Base-by-base conservation (phyloP, 2,888 invertebrate genomes). In the Saturnia pavonia region DNA sequence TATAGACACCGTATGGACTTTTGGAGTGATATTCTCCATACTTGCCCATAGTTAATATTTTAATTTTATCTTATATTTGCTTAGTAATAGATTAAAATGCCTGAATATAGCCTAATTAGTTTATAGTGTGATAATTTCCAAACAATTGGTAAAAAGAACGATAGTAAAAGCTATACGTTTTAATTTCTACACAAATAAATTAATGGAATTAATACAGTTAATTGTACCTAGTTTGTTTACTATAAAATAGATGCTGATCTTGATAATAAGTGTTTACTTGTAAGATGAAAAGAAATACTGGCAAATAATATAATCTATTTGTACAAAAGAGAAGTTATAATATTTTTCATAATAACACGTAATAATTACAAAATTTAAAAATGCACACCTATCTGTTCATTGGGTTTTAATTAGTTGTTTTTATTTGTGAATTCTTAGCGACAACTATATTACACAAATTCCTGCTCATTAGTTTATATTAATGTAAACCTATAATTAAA, bases 221-320 rank as follows among this genome's bases (percentile, higher is more conserved):
- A 11, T 9, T 54, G 22, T 54, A 54, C 22, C 8, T n/a, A 54
- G 6, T 54, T 54, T 54, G 54, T 54, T 54, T 22, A 2, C 22
- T 63, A 27, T 63, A 34, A 34, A 63, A 27, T 27, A 16, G 16
- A 63, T 34, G 25, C 27, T 63, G 63, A n/a, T 40, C 8, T 65
- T 65, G 40, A 65, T 40, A 40, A 65, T 65, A n/a, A 65, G n/a
- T 16, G 6, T 63, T 63, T 27, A 65, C 51, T 40, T 51, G 22
- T 54, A 42, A 66, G 54, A 70, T 77, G n/a, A 74, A 27, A 79
- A 77, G 78, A 78, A 77, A 78, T 78, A 80, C 74, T 78, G 80
- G 78, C 79, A 80, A 80, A 80, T 75, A 69, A 78, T 76, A 72
- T 71, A 75, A 80, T 48, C 73, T 80, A 78, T 76, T 76, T 77